A percentile compares a stretch with the other conserved stretches of the same genome.
Conservation (phyloP, 2,113 vertebrate species). For the Clarias batrachus region DNA sequence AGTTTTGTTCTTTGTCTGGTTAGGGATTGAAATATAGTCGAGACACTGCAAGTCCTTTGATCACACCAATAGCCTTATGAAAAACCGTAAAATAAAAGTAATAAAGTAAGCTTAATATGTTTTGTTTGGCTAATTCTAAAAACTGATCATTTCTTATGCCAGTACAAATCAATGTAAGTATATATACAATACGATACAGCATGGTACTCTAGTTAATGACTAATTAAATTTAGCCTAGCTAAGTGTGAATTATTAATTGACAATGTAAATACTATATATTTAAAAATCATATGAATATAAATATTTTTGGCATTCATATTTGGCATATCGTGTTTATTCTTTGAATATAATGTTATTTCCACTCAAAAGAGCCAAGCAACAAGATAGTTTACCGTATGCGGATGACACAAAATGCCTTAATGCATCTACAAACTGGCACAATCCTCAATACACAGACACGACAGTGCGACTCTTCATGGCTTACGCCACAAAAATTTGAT, state of each 20-base stretch:
- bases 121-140: background rate
- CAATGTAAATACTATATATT: background rate
- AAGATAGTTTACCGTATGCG: no score
- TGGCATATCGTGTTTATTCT: background rate
- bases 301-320: background rate
- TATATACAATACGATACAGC: background rate
- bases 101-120: background rate
- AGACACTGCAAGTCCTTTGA: background rate
- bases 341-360: background rate
- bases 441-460: no score
- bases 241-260: background rate
- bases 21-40: background rate
- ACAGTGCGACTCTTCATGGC: no score
- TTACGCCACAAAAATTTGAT: no score
- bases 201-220: background rate
- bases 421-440: no score
- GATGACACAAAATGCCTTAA: no score
- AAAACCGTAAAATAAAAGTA: background rate
- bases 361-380: no score
- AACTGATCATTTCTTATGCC: background rate
- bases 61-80: background rate
- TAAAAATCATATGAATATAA: background rate
- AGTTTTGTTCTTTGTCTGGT: background rate
- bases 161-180: background rate
- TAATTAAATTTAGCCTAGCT: background rate